Conservation (phyloP, 2,113 vertebrate species). For the Scatophagus argus region DNA sequence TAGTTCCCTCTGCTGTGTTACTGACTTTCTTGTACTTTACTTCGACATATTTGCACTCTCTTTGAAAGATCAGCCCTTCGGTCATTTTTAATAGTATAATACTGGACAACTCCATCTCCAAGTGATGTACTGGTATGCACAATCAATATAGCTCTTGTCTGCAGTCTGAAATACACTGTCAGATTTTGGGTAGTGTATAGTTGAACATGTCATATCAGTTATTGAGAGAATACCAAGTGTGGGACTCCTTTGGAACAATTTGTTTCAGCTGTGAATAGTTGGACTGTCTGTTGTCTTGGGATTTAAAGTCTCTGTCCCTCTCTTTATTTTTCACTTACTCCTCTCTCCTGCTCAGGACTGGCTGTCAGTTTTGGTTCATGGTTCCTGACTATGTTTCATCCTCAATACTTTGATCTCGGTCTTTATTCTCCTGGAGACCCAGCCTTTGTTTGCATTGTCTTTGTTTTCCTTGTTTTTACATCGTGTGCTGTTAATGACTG, state of each 20-base stretch:
- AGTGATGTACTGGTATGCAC: no score
- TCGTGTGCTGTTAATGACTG: neutral
- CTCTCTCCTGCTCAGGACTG: neutral
- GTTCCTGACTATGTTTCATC: neutral
- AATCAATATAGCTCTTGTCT: no score
- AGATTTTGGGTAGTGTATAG: neutral
- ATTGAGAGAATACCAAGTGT: neutral
- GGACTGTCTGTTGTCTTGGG: neutral
- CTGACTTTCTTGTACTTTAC: conserved; percentile 11
- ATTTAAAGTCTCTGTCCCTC: neutral
- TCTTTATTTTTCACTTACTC: neutral
- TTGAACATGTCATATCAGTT: neutral
- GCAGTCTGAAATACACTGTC: neutral
- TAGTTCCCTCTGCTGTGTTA: conserved; percentile 25
- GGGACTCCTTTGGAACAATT: neutral
- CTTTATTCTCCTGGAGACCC: neutral
- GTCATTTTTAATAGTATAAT: neutral
- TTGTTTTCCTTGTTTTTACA: neutral
- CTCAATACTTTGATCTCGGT: conserved; percentile 2
- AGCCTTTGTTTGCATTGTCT: neutral
- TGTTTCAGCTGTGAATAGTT: neutral
- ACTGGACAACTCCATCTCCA: neutral
- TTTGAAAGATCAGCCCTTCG: neutral
- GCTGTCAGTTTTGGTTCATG: neutral
- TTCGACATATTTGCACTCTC: neutral